phyloP scores from a whole-genome alignment of 2,797 vertebrate genomes.

The Eupleurogrammus muticus region DNA sequence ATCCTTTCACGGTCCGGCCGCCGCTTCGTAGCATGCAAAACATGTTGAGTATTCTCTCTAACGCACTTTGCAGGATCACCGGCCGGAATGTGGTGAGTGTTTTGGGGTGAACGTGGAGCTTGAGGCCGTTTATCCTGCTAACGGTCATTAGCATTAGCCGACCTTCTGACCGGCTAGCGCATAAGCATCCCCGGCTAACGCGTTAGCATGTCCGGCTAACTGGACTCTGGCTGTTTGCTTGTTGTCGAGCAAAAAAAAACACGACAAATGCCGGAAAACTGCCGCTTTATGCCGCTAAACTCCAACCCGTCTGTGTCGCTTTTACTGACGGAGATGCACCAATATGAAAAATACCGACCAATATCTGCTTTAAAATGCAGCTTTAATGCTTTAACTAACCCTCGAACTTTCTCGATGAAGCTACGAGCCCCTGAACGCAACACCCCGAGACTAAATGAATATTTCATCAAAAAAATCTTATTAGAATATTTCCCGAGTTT shows the following conservation, averaged over 20 bases:
- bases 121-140: slow-evolving; percentile 20
- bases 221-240: not conserved
- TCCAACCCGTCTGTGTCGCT: not conserved
- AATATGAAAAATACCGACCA: slow-evolving; percentile 1
- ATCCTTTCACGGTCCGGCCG: slow-evolving; percentile 23
- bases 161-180: slow-evolving; percentile 62
- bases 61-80: slow-evolving; percentile 72
- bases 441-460: no score
- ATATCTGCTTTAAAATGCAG: not conserved
- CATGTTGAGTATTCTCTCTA: slow-evolving; percentile 77
- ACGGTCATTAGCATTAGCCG: slow-evolving; percentile 34
- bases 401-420: not conserved
- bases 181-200: slow-evolving; percentile 18
- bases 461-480: no score
- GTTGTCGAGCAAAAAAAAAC: not conserved
- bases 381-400: not conserved
- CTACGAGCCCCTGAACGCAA: no score
- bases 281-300: not conserved
- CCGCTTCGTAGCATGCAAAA: slow-evolving; percentile 65
- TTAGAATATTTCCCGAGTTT: no score
- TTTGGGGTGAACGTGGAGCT: not conserved
- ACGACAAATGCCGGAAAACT: no score
- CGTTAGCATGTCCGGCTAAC: not conserved
- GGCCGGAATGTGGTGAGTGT: slow-evolving; percentile 77
- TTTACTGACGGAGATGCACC: not conserved